Percentiles rank a stretch among this genome's conserved stretches.
Conservation (phyloP, 23 tunicate species). For the Halocynthia roretzi region DNA sequence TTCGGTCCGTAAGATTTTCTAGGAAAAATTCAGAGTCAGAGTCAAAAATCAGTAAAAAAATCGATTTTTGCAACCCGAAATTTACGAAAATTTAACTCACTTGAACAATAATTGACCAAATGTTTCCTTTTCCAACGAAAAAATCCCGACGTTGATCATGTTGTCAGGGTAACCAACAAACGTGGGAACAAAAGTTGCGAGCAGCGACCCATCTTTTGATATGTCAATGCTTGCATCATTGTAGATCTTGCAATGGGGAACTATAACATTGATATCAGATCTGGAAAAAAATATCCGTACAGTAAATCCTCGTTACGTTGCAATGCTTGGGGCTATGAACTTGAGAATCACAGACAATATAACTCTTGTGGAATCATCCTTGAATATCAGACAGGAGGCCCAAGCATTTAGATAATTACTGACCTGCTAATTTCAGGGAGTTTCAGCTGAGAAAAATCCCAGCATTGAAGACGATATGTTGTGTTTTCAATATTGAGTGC, state of each 20-base stretch:
- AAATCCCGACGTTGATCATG: conserved; percentile 48
- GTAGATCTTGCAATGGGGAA: conserved; percentile 67
- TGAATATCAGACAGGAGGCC: too few relatives aligned
- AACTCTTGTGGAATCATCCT: too few relatives aligned
- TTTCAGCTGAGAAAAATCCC: conserved; percentile 67
- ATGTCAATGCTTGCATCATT: conserved; percentile 83
- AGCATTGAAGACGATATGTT: conserved; percentile 70
- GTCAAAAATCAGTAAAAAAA: neutral
- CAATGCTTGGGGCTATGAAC: too few relatives aligned
- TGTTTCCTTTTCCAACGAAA: conserved; percentile 38
- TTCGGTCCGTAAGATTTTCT: conserved; percentile 43
- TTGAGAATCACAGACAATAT: too few relatives aligned
- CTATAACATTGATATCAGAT: conserved; percentile 44
- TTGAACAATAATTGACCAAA: conserved; percentile 48
- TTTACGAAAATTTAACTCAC: conserved; percentile 1
- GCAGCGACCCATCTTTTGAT: conserved; percentile 48
- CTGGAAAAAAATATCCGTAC: conserved; percentile 21
- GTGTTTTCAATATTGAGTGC: conserved; percentile 11
- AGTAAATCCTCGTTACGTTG: neutral
- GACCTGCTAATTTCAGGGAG: conserved; percentile 84
- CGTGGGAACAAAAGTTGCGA: conserved; percentile 59
- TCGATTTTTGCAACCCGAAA: neutral
- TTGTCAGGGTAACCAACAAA: conserved; percentile 19
- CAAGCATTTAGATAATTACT: neutral
- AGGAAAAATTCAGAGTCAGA: neutral